Evolutionary conservation across 2,888 invertebrate species (phyloP).

Genomic region (Geophilus truncorum): DNA sequence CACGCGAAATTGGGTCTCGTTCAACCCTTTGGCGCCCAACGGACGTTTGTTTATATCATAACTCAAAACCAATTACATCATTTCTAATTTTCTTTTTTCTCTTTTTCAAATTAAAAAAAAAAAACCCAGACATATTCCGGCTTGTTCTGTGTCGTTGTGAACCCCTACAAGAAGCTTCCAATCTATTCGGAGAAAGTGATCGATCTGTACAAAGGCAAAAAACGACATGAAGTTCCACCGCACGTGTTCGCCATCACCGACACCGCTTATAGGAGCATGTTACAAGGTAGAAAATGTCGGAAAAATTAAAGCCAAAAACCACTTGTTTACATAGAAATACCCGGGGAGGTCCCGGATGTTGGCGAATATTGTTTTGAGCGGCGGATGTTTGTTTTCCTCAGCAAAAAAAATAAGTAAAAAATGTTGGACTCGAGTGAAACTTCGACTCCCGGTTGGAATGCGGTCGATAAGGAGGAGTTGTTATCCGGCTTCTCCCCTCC

Average conservation of each 20-base stretch:
- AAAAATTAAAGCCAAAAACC: background rate
- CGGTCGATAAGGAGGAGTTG: background rate
- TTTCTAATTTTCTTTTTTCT: slow-evolving; percentile 45
- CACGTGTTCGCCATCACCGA: slow-evolving; percentile 99
- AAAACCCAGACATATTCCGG: slow-evolving; percentile 99
- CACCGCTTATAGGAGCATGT: slow-evolving; percentile 97
- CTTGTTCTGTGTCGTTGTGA: slow-evolving; percentile 99
- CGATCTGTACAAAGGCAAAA: slow-evolving; percentile 99
- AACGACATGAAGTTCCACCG: slow-evolving; percentile 97
- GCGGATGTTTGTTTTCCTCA: background rate
- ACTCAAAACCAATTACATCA: background rate
- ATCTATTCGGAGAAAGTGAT: slow-evolving; percentile 99
- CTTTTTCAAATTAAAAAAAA: too few species aligned
- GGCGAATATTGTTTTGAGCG: background rate
- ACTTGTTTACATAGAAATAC: background rate
- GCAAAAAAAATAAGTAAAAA: too few species aligned
- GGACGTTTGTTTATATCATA: slow-evolving; percentile 8
- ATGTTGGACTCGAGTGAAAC: too few species aligned
- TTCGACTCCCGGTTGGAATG: background rate
- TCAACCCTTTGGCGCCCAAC: background rate
- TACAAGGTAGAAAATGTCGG: slow-evolving; percentile 69
- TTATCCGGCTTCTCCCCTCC: background rate
- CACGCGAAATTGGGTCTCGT: background rate
- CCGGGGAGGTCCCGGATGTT: background rate
- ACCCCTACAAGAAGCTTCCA: slow-evolving; percentile 97